These are phyloP conservation scores for Chromis chromis DNA, from an alignment of 2,797 vertebrate species.

Conservation along the genomic window DNA sequence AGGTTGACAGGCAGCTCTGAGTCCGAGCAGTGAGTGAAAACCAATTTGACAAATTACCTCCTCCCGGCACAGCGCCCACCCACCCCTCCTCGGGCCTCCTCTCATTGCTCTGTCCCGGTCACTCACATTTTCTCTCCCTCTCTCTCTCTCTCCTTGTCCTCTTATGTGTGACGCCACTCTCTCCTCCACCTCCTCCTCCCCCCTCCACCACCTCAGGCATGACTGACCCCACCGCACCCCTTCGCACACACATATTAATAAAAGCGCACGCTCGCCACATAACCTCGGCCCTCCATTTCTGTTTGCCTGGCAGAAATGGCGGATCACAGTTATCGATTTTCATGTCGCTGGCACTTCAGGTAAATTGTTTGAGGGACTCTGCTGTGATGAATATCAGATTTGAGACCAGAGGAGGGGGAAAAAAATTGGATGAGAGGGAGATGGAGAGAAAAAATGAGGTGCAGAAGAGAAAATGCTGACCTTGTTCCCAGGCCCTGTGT, in stretches of 20 bases:
- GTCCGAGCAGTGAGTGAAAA: slow-evolving; percentile 85
- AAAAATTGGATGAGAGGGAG: slow-evolving; percentile 75
- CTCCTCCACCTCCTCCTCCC: background rate
- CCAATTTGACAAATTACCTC: slow-evolving; percentile 89
- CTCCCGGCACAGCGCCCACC: slow-evolving; percentile 64
- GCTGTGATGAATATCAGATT: slow-evolving; percentile 92
- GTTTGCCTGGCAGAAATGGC: slow-evolving; percentile 91
- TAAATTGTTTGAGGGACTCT: slow-evolving; percentile 90
- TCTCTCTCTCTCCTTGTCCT: slow-evolving; percentile 46
- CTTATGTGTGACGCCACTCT: slow-evolving; percentile 59
- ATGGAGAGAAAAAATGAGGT: slow-evolving; percentile 68
- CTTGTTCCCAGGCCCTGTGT: slow-evolving; percentile 69
- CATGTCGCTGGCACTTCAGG: slow-evolving; percentile 88
- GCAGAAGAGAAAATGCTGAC: slow-evolving; percentile 87
- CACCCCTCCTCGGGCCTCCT: slow-evolving; percentile 52
- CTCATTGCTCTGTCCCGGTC: slow-evolving; percentile 52
- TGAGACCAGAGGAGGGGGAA: slow-evolving; percentile 74
- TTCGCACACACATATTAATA: slow-evolving; percentile 79
- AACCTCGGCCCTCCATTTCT: slow-evolving; percentile 80
- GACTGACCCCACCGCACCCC: slow-evolving; percentile 67
- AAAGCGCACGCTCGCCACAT: slow-evolving; percentile 65
- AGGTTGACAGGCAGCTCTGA: slow-evolving; percentile 87
- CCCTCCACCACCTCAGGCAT: slow-evolving; percentile 46
- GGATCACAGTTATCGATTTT: slow-evolving; percentile 90
- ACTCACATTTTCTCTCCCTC: slow-evolving; percentile 34